Base-by-base conservation (phyloP, 2,888 invertebrate species). In the Linnaemya tessellans region DNA sequence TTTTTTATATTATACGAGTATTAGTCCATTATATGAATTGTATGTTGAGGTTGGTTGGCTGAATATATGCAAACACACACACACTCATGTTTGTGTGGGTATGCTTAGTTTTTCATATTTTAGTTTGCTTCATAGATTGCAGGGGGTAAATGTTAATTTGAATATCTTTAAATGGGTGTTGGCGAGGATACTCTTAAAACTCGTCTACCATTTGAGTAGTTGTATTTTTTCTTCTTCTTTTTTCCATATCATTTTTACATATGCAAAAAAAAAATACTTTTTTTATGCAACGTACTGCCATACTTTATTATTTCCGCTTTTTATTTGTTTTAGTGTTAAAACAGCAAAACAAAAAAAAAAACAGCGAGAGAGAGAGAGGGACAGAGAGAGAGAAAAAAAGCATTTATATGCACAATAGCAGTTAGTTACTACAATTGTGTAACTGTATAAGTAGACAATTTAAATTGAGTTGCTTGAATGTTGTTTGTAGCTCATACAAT, bases 361-460 rank as follows among this genome's bases (percentile, higher is more conserved):
- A 18, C 22, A 8, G 8, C 22, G 9, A 56, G 8, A 18, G 11
- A 54, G 41, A 15, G 38, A 35, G 15, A 20, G 13, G 11, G 11
- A 56, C 7, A 7, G 11, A 54, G 41, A 15, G 38, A 22, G 15
- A 20, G 3, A 38, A 9, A 15, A 56, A 68, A 54, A 73, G 46
- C 46, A 74, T 84, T 74, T 74, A 64, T 73, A 60, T 83, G 78
- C 83, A 83, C 71, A 78, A 83, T 67, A 56, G 83, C 46, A 78
- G 83, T 83, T 78, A 79, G 78, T 78, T 74, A 80, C 74, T 80
- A 54, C 80, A 84, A 80, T 84, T 80, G 84, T 80, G 75, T 80
- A 80, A 84, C 80, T 80, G 80, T 80, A 71, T 84, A 80, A 84
- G 84, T 80, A 75, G 84, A 84, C 84, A 84, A 84, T 84, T 84